Evolutionary conservation across 2,888 invertebrate genomes (phyloP), one percentile per base, ranked within the genome.

Genomic region (Stomorhina lunata): DNA sequence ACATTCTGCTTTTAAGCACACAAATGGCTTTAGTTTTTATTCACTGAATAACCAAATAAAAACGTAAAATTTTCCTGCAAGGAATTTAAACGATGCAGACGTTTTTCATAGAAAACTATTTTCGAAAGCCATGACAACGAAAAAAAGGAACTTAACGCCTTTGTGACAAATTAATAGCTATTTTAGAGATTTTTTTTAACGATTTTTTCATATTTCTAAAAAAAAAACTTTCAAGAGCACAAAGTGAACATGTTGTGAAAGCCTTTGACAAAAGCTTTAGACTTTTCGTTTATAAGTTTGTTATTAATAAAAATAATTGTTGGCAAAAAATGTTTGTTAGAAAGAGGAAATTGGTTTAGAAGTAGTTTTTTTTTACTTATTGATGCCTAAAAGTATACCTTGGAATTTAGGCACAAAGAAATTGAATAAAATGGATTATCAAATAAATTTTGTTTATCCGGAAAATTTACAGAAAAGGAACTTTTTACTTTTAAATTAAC

Each of bases 21-120:
- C n/a, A n/a, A n/a, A n/a, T n/a, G 37, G 22, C 17, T 45, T 43
- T 32, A 45, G 45, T 34, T 27, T 15, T 32, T 61, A 48, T 32
- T 59, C 34, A 50, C 4, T 17, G 25, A 45, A 68, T 50, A 15
- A 12, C n/a, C 29, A 61, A n/a, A 66, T 32, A 71, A 76, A 76
- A 76, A 76, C 57, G 48, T 43, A 76, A 63, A 78, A n/a, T n/a
- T 66, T 72, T 78, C 48, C 55, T 68, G 45, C 53, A 77, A 89
- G 88, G 90, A 88, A 89, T 89, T 88, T 78, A 85, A 90, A 87
- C 87, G 86, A 89, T 89, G 89, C 85, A 89, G 89, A 89, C 89
- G 85, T 87, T 87, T 88, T 88, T 84, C 61, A 57, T 84, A 25
- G 48, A 86, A 88, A 79, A 87, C 85, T 78, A 83, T 81, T 80